Evolutionary conservation across 2,888 invertebrate genomes (phyloP).

Genomic region (Gnatocerus cornutus): DNA sequence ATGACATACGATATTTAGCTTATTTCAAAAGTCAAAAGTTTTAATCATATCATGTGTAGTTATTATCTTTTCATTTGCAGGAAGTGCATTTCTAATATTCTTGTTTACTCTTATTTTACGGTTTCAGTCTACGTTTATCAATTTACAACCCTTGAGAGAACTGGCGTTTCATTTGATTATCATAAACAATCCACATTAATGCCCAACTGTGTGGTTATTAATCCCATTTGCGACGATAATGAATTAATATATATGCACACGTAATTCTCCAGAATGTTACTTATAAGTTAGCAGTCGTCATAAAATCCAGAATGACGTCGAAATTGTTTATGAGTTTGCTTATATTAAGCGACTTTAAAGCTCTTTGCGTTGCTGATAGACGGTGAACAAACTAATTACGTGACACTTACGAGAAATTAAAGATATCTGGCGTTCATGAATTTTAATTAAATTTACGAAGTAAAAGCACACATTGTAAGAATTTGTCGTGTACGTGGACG

Average conservation of each 20-base stretch:
- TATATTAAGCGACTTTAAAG: conserved; percentile 17
- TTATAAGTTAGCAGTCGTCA: conserved; percentile 42
- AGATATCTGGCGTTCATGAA: neutral
- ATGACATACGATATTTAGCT: no score
- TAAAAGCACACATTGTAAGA: neutral
- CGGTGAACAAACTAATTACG: conserved; percentile 22
- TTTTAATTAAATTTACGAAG: conserved; percentile 9
- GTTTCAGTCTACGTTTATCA: neutral
- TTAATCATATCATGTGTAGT: no score
- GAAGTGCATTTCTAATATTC: neutral
- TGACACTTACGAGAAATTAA: conserved; percentile 17
- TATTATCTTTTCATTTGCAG: neutral
- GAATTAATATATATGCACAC: conserved; percentile 49
- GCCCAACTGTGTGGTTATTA: conserved; percentile 17
- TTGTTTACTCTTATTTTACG: neutral
- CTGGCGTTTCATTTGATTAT: conserved; percentile 18
- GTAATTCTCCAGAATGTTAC: conserved; percentile 36
- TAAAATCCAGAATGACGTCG: conserved; percentile 40
- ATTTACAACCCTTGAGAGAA: conserved; percentile 12
- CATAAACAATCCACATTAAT: conserved; percentile 23
- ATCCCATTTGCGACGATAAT: conserved; percentile 38
- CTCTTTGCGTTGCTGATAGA: conserved; percentile 12
- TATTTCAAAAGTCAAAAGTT: no score
- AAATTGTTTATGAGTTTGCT: conserved; percentile 40
- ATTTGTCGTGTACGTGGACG: no score